Evolutionary conservation across 2,797 vertebrate genomes (phyloP), one percentile per base, ranked within the genome.

Genomic region (Sebastes oblongus): DNA sequence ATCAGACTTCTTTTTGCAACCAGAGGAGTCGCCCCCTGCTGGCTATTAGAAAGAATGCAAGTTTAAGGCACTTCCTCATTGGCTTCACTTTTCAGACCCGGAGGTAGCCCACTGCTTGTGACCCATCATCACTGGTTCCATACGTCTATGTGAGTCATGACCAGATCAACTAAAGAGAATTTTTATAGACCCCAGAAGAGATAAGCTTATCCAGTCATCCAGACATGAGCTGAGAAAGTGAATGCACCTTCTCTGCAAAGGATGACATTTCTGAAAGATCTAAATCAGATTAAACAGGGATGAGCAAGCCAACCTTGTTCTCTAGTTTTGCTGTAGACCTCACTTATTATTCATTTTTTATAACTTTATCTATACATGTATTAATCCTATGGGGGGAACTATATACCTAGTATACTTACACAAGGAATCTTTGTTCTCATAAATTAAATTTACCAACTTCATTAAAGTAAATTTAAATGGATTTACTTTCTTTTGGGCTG

Each of bases 211-310:
- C 8, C 24, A 46, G 36, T 18, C 22, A 52, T 8, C n/a, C n/a
- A n/a, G n/a, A n/a, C n/a, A n/a, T n/a, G n/a, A 66, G 8, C 5
- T 52, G 46, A 52, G 46, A 52, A 8, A 52, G 20, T 27, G 39
- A 39, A 66, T 36, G 36, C 11, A 66, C 14, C 52, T 65, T 72
- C 34, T 36, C 62, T 39, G 54, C 42, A 78, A 46, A 22, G 67
- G 75, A 77, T 24, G n/a, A 34, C 42, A 54, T 71, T 64, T 71
- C 67, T 64, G n/a, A 46, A 29, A 22, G 18, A 62, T 42, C 1
- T 62, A 62, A 77, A 62, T 62, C 66, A 70, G 75, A 77, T 55
- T 70, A 77, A 68, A 52, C 42, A 27, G 42, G 66, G 52, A 65
- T 78, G 68, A 58, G 4, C 59, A 32, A 71, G 22, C 16, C 66